Percentiles rank a stretch among this genome's conserved stretches.
phyloP scores from a whole-genome alignment of 2,888 invertebrate species.

The Eulithis testata region DNA sequence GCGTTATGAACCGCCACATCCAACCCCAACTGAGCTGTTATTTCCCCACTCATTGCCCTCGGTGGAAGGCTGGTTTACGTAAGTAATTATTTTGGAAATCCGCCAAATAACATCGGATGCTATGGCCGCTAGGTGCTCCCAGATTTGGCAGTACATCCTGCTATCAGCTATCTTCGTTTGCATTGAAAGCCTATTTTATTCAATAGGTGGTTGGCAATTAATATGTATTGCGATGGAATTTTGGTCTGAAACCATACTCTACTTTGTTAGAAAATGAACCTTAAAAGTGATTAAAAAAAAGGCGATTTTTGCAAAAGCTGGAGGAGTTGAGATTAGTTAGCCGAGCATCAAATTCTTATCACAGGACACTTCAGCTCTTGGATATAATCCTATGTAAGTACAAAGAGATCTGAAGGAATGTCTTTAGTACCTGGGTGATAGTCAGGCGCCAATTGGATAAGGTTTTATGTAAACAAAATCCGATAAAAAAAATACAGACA shows the following conservation, averaged over 20 bases:
- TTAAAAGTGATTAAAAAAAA: too few species aligned
- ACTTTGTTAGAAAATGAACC: too few species aligned
- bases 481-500: neutral
- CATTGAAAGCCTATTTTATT: slow-evolving; percentile 50
- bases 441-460: too few species aligned
- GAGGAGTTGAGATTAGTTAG: neutral
- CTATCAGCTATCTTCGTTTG: slow-evolving; percentile 50
- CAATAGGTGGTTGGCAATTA: slow-evolving; percentile 31
- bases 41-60: slow-evolving; percentile 35
- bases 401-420: too few species aligned
- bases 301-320: too few species aligned
- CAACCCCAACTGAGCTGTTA: slow-evolving; percentile 26
- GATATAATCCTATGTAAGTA: too few species aligned
- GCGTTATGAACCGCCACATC: slow-evolving; percentile 41
- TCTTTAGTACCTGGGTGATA: too few species aligned
- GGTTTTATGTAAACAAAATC: too few species aligned
- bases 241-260: neutral
- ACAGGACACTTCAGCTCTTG: too few species aligned
- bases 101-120: slow-evolving; percentile 75
- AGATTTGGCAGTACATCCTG: slow-evolving; percentile 64
- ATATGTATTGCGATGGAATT: slow-evolving; percentile 21
- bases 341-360: too few species aligned
- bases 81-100: slow-evolving; percentile 80
- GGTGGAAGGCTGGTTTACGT: slow-evolving; percentile 67
- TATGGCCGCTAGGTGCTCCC: slow-evolving; percentile 57